Base-by-base conservation (phyloP, 2,797 vertebrate genomes). In the Chrosomus eos region DNA sequence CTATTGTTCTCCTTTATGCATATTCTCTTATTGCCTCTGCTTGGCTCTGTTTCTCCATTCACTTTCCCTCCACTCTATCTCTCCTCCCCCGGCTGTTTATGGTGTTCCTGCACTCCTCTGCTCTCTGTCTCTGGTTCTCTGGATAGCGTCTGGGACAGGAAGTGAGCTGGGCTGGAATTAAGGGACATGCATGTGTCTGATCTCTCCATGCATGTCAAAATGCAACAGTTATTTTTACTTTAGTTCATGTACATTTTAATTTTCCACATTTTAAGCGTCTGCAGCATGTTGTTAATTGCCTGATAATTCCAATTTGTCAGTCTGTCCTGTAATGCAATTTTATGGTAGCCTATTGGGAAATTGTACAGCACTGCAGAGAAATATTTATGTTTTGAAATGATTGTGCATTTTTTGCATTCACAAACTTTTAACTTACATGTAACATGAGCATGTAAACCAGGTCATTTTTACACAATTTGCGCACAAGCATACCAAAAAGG, bases 131-230 rank as follows among this genome's bases (percentile, higher is more conserved):
- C 80, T 84, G 71, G 77, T 48, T 26, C 71, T 84, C 87, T 84
- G 88, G 64, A 82, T 86, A 77, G 75, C 74, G 33, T 86, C 85
- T 62, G 79, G 58, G 71, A 79, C 87, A 89, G 88, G 87, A 89
- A 88, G 82, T 86, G 43, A 60, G 51, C 43, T 53, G 83, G 71
- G 28, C 74, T 68, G 45, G 77, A 82, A 75, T 33, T 58, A 73
- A 70, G 80, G 62, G 45, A 75, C 68, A 40, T 58, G 33, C 45
- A 19, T 87, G 78, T 86, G 71, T 87, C 74, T 85, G 75, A 80
- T 87, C 33, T 84, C 78, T 33, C n/a, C 33, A 74, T 77, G 84
- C 51, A 38, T 11, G 53, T 45, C 45, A 64, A 80, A 76, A 83
- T 77, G 14, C 58, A 76, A 86, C 51, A 21, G 8, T 80, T 53